These are phyloP conservation scores for Alcis repandata DNA, from an alignment of 2,888 invertebrate genomes.

Conservation along the genomic window DNA sequence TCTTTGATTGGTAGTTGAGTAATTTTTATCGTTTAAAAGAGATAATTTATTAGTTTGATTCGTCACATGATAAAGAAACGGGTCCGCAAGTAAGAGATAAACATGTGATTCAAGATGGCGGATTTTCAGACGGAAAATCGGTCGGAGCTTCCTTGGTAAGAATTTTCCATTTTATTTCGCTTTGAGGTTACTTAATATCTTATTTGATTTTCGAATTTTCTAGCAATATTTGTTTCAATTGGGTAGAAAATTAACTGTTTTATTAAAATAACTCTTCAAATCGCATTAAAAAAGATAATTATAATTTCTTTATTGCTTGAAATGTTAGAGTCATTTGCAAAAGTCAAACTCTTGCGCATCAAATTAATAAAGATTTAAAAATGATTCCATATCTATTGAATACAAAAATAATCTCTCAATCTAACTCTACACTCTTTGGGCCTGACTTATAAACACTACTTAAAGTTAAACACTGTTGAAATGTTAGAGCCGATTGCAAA, in stretches of 20 bases:
- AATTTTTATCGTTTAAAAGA: conserved; percentile 57
- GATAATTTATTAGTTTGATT: conserved; percentile 63
- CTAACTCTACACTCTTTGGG: too few species aligned
- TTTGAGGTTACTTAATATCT: background rate
- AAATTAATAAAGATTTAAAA: background rate
- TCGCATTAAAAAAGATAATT: background rate
- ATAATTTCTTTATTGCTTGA: too few species aligned
- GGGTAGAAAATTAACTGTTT: background rate
- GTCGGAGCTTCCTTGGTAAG: conserved; percentile 68
- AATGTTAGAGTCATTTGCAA: background rate
- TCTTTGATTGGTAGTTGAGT: conserved; percentile 47
- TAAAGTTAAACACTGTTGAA: too few species aligned
- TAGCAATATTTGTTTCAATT: background rate
- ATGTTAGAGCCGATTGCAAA: background rate
- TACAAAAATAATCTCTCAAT: too few species aligned
- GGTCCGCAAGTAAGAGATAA: conserved; percentile 60
- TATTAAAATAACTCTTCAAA: background rate
- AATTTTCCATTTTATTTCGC: conserved; percentile 43
- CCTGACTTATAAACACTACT: too few species aligned
- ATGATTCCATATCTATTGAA: too few species aligned
- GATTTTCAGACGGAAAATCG: conserved; percentile 64
- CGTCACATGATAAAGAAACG: conserved; percentile 75
- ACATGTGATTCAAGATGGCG: conserved; percentile 85
- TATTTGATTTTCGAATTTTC: background rate
- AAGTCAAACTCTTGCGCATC: background rate